A percentile compares a stretch with the other conserved stretches of the same genome.
Evolutionary conservation across 2,888 invertebrate species (phyloP).

Genomic region (Neoascia interrupta): DNA sequence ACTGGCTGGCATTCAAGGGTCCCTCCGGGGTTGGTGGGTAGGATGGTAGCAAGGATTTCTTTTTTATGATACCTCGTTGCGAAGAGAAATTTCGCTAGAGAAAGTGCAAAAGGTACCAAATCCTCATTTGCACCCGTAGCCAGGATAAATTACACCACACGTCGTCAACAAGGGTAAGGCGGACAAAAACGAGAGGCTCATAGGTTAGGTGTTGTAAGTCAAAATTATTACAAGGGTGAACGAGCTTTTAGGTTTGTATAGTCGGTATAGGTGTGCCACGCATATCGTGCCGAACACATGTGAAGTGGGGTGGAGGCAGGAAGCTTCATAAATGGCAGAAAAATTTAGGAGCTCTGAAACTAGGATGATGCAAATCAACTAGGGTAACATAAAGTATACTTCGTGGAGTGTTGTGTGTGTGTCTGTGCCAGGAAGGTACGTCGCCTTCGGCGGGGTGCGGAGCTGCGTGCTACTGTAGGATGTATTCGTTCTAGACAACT

Average conservation of each 20-base stretch:
- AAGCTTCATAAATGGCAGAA: slow-evolving; percentile 16
- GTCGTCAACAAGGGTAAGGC: slow-evolving; percentile 2
- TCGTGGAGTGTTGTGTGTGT: background rate
- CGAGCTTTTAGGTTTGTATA: too few species aligned
- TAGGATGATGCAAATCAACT: slow-evolving; percentile 45
- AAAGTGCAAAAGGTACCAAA: slow-evolving; percentile 38
- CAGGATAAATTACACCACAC: slow-evolving; percentile 25
- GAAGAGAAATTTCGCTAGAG: slow-evolving; percentile 15
- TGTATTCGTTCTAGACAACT: slow-evolving; percentile 12
- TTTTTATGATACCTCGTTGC: slow-evolving; percentile 18
- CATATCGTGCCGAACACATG: background rate
- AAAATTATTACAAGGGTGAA: slow-evolving; percentile 32
- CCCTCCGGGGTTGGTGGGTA: background rate
- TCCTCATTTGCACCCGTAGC: slow-evolving; percentile 33
- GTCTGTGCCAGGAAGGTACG: background rate
- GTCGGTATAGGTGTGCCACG: slow-evolving; percentile 18
- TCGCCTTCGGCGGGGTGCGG: background rate
- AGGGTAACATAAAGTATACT: slow-evolving; percentile 24
- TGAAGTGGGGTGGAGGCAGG: background rate
- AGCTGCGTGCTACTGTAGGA: background rate
- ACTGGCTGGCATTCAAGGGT: slow-evolving; percentile 1
- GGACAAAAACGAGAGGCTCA: slow-evolving; percentile 10
- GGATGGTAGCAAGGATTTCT: background rate
- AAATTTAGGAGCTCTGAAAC: slow-evolving; percentile 28
- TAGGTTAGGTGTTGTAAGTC: slow-evolving; percentile 34